Conservation (phyloP, 2,797 vertebrate species). For the Mormyrops attenuatus region DNA sequence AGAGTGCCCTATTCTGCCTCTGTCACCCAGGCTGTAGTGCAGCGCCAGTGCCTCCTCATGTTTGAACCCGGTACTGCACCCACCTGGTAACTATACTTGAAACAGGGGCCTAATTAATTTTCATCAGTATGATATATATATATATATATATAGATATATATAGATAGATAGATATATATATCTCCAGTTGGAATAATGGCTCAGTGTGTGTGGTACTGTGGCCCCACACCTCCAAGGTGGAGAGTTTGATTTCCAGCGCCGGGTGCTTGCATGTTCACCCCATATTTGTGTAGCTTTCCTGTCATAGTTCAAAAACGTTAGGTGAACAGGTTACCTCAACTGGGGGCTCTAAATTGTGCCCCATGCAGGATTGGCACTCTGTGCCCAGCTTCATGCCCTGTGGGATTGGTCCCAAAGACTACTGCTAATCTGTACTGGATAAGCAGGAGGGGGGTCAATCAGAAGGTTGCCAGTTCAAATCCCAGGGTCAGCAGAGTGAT, state of each 20-base stretch:
- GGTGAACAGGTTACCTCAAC: neutral
- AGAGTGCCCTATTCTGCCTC: neutral
- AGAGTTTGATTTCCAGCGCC: neutral
- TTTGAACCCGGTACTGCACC: neutral
- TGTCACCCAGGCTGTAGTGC: neutral
- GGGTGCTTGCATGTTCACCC: neutral
- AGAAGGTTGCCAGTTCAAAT: neutral
- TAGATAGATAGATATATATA: too few species aligned
- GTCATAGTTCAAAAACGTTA: neutral
- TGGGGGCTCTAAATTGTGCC: neutral
- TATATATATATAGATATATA: too few species aligned
- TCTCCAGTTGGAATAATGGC: neutral
- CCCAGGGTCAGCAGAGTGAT: neutral
- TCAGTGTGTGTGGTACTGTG: neutral
- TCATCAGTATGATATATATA: neutral
- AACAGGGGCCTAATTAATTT: neutral
- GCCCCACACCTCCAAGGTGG: neutral
- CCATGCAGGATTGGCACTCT: neutral
- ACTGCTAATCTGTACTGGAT: neutral
- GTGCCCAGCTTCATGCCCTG: neutral
- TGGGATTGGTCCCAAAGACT: neutral
- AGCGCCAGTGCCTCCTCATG: neutral
- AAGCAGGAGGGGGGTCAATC: neutral
- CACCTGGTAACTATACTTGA: neutral
- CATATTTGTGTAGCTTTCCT: neutral